Base-by-base conservation (phyloP, 1,140 invertebrate genomes). In the Ladona fulva region DNA sequence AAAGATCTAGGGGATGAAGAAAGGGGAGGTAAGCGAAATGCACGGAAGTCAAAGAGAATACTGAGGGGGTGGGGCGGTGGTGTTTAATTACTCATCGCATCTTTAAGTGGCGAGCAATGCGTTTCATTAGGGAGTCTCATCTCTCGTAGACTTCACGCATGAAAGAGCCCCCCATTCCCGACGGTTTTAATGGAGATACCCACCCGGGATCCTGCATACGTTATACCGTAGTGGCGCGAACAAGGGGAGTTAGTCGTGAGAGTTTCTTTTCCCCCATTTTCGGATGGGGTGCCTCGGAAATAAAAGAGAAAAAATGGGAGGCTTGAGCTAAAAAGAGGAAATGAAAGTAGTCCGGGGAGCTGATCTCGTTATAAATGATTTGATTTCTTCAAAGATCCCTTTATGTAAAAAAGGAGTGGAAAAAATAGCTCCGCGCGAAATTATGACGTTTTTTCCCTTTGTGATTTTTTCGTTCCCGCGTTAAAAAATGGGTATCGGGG, bases 21-120 rank as follows among this genome's bases (percentile, higher is more conserved):
- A 52, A 10, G n/a, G 52, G 52, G 52, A 22, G 52, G 44, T 52
- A 11, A 52, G 44, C 10, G 44, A 19, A 52, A 19, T 52, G 44
- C 10, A 19, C n/a, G n/a, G n/a, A 37, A 37, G 29, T 37, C 29
- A 37, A 37, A 37, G 29, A 37, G 29, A 37, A 37, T 37, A 37
- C 3, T 5, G 12, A 66, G 52, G 52, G 44, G 44, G 44, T 11
- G 44, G 44, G 44, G 44, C 44, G 44, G 44, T 52, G 44, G 52
- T 66, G 52, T 66, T 66, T 66, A 66, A 66, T 66, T 66, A 66
- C 52, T 66, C 52, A 66, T 52, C 44, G 44, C 44, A 52, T 66
- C 52, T 66, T 66, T 66, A 66, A 66, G 52, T 66, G 52, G 52
- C 44, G 44, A 52, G 44, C 52, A 66, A 66, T 66, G 52, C 12